Conservation (phyloP, 2,888 invertebrate genomes). For the Punctoribates punctum region DNA sequence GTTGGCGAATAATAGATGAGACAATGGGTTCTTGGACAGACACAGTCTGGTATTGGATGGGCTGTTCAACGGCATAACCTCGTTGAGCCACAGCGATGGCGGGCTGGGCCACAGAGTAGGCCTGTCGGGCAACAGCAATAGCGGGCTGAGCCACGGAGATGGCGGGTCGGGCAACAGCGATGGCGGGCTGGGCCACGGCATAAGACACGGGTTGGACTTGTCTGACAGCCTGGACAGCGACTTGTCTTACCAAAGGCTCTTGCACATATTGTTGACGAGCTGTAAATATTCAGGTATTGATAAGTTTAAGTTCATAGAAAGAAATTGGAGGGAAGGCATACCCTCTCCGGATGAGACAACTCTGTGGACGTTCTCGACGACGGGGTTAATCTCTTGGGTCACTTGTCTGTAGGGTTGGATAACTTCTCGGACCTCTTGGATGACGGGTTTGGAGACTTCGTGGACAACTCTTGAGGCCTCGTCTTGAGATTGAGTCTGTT, state of each 20-base stretch:
- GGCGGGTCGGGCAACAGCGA: not conserved
- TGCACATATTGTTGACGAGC: not conserved
- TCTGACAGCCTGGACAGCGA: not conserved
- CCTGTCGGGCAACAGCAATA: not conserved
- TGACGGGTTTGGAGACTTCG: conserved; percentile 38
- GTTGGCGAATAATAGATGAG: not conserved
- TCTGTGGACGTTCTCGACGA: conserved; percentile 34
- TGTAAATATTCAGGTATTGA: not conserved
- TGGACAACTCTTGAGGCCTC: conserved; percentile 35
- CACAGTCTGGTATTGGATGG: not conserved
- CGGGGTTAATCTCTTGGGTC: conserved; percentile 20
- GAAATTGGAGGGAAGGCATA: not conserved
- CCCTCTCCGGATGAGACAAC: conserved; percentile 37
- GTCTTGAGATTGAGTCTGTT: conserved; percentile 21
- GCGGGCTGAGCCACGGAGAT: not conserved
- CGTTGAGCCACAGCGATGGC: not conserved
- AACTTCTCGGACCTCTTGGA: conserved; percentile 37
- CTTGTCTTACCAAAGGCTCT: not conserved
- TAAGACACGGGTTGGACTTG: not conserved
- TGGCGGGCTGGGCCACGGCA: not conserved
- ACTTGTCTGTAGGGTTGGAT: conserved; percentile 31
- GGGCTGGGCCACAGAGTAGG: not conserved
- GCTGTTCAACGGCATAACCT: not conserved
- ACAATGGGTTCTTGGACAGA: not conserved
- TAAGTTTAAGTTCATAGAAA: not conserved